phyloP scores from a whole-genome alignment of 2,797 vertebrate species.

The Gorsachius magnificus region DNA sequence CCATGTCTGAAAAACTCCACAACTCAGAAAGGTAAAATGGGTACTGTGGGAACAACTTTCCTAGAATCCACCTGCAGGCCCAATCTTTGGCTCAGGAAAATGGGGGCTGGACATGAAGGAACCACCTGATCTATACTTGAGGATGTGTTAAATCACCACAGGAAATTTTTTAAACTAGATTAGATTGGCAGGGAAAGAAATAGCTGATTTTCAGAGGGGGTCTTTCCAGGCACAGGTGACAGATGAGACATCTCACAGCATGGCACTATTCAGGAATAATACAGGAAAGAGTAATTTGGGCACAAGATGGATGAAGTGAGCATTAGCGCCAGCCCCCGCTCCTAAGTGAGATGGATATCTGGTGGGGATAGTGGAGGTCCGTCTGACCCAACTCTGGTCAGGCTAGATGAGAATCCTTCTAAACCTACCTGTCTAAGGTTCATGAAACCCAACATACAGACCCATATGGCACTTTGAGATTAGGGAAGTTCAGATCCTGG shows the following conservation, averaged over 20 bases:
- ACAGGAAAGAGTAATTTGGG: background rate
- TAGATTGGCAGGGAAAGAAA: background rate
- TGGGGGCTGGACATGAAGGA: background rate
- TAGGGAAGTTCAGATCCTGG: background rate
- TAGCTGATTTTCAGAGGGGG: background rate
- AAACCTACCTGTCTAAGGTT: background rate
- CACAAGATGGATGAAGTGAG: background rate
- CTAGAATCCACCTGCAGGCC: background rate
- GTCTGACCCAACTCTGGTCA: background rate
- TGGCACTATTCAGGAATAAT: background rate
- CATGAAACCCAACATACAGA: background rate
- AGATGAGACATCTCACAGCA: background rate
- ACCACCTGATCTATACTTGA: background rate
- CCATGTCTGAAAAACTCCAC: background rate
- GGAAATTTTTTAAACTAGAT: background rate
- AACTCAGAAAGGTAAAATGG: background rate
- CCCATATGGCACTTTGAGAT: background rate
- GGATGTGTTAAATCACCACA: background rate
- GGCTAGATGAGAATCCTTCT: background rate
- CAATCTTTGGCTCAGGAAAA: background rate
- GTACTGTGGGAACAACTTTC: background rate
- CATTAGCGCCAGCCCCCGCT: accelerated
- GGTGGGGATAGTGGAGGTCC: background rate
- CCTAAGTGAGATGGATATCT: background rate
- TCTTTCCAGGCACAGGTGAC: background rate